Percentiles rank a stretch among this genome's conserved stretches.
Conservation (phyloP, 1,140 invertebrate species). For the Calycopis cecrops region DNA sequence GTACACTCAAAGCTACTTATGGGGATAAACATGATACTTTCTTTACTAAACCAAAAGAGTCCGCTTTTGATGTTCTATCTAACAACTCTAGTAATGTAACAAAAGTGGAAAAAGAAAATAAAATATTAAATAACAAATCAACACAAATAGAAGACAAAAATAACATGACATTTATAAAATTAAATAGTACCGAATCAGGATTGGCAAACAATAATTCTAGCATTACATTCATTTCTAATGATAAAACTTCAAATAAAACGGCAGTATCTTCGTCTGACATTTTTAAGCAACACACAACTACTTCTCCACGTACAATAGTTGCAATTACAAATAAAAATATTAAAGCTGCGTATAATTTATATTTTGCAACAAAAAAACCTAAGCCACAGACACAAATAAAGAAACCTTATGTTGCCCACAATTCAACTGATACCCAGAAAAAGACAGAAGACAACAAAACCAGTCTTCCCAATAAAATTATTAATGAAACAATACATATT, state of each 20-base stretch:
- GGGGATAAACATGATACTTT: slow-evolving; percentile 70
- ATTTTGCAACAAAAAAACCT: slow-evolving; percentile 58
- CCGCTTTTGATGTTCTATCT: not conserved
- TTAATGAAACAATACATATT: slow-evolving; percentile 31
- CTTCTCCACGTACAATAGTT: slow-evolving; percentile 44
- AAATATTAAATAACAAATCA: not conserved
- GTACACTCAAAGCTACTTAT: slow-evolving; percentile 70
- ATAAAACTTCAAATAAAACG: slow-evolving; percentile 19
- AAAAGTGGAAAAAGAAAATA: not conserved
- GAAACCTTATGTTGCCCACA: slow-evolving; percentile 33
- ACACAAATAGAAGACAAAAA: not conserved
- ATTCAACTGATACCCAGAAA: slow-evolving; percentile 28
- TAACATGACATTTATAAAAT: not conserved
- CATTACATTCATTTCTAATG: not conserved
- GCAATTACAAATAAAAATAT: slow-evolving; percentile 62
- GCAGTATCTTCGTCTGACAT: slow-evolving; percentile 8
- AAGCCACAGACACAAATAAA: slow-evolving; percentile 53
- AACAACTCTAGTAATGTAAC: not conserved
- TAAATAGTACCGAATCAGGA: not conserved
- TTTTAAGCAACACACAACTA: slow-evolving; percentile 26
- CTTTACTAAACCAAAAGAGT: slow-evolving; percentile 41
- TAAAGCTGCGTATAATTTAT: slow-evolving; percentile 35
- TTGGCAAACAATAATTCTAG: not conserved
- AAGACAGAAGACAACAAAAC: slow-evolving; percentile 36
- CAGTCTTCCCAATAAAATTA: slow-evolving; percentile 35